phyloP scores from a whole-genome alignment of 2,113 vertebrate species.

The Aplodontia rufa region DNA sequence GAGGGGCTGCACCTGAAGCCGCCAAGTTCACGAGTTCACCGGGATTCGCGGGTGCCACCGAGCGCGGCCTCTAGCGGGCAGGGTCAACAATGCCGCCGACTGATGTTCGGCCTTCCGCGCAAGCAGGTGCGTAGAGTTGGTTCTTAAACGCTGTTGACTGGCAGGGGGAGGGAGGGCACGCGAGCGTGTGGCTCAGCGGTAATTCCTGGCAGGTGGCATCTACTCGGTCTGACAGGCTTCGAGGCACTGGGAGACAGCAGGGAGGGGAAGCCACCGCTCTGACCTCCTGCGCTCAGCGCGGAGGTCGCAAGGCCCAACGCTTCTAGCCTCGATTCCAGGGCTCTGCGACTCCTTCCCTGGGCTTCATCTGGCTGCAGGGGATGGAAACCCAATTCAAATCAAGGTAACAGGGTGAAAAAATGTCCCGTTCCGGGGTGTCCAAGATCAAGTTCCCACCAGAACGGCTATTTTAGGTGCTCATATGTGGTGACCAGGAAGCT shows the following conservation, averaged over 20 bases:
- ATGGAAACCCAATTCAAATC: not conserved
- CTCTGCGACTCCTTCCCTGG: not conserved
- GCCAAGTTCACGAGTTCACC: not conserved
- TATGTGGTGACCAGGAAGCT: not conserved
- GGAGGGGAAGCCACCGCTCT: not conserved
- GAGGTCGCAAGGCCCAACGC: no score
- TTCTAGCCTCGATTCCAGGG: not conserved
- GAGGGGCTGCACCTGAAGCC: no score
- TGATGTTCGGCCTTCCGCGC: not conserved
- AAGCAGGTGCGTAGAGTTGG: constrained; percentile 39
- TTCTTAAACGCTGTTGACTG: not conserved
- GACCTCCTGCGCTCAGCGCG: not conserved
- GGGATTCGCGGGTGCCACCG: not conserved
- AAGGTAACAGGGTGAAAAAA: not conserved
- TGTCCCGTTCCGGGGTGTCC: not conserved
- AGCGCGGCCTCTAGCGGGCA: not conserved
- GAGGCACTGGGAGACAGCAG: not conserved
- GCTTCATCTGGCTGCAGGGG: not conserved
- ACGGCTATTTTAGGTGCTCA: not conserved
- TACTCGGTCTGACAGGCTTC: not conserved
- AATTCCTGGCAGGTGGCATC: constrained; percentile 22
- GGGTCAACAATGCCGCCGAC: not conserved
- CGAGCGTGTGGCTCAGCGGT: not conserved
- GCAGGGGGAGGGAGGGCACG: not conserved
- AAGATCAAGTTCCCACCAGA: not conserved